phyloP scores from a whole-genome alignment of 2,113 vertebrate species.

The Tor tambroides region DNA sequence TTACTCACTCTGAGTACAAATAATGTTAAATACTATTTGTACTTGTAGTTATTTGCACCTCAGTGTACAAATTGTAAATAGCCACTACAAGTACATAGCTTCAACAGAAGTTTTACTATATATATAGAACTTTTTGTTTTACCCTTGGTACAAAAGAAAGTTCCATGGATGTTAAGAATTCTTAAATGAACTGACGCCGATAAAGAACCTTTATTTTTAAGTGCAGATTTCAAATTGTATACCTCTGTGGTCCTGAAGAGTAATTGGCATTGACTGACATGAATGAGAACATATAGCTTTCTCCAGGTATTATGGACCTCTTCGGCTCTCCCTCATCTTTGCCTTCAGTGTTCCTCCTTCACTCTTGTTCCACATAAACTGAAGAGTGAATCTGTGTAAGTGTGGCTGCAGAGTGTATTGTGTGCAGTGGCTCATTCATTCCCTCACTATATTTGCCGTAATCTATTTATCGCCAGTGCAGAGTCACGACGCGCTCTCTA shows the following conservation, averaged over 20 bases:
- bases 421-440: slow-evolving; percentile 9
- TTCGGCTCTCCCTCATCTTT: neutral
- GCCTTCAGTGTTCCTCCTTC: neutral
- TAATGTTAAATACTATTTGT: too few species aligned
- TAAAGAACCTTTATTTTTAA: neutral
- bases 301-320: neutral
- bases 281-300: neutral
- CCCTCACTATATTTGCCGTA: slow-evolving; percentile 2
- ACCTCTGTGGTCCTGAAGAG: neutral
- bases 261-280: neutral
- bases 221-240: neutral
- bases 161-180: neutral
- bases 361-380: neutral
- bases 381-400: slow-evolving; percentile 3
- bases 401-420: slow-evolving; percentile 19
- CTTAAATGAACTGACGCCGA: too few species aligned
- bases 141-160: neutral
- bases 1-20: too few species aligned
- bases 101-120: too few species aligned
- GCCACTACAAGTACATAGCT: too few species aligned
- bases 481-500: neutral
- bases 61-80: too few species aligned
- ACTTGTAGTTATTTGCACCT: too few species aligned
- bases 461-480: slow-evolving; percentile 29
- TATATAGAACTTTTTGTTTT: too few species aligned